Percentiles rank a stretch among this genome's conserved stretches.
Evolutionary conservation across 2,797 vertebrate species (phyloP).

Genomic region (Diglossa cyanea): DNA sequence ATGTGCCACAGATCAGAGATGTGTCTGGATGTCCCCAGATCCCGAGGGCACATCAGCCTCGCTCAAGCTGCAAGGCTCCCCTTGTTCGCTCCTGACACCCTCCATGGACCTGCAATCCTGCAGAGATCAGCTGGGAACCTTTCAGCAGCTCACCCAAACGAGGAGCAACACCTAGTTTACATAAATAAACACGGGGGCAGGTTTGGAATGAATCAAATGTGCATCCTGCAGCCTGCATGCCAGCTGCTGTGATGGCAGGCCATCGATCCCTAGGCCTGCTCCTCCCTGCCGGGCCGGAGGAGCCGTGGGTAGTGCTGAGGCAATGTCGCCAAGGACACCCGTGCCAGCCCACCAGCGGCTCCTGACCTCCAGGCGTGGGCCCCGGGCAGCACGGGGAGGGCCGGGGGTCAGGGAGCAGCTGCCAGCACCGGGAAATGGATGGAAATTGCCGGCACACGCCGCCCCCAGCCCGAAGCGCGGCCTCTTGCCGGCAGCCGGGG

Average conservation of each 20-base stretch:
- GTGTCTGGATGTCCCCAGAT: fast-evolving
- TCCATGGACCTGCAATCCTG: background rate
- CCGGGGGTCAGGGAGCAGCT: background rate
- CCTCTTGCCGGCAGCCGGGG: background rate
- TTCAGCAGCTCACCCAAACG: background rate
- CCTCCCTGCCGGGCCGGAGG: fast-evolving
- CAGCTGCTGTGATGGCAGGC: background rate
- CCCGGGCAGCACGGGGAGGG: background rate
- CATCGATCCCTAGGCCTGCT: fast-evolving
- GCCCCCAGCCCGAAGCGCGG: background rate
- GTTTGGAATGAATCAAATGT: fast-evolving
- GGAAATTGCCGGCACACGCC: constrained; percentile 3
- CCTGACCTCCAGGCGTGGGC: background rate
- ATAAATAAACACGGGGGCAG: fast-evolving
- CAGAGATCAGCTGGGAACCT: background rate
- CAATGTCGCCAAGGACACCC: background rate
- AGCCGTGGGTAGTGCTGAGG: fast-evolving
- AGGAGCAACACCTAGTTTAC: background rate
- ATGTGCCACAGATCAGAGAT: no score
- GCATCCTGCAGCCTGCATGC: background rate
- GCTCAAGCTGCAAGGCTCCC: fast-evolving
- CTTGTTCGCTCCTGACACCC: fast-evolving
- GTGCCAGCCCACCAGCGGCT: fast-evolving
- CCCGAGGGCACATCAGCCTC: background rate
- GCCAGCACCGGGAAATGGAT: background rate